Base-by-base conservation (phyloP, 2,113 vertebrate species). In the Sciurus niger region DNA sequence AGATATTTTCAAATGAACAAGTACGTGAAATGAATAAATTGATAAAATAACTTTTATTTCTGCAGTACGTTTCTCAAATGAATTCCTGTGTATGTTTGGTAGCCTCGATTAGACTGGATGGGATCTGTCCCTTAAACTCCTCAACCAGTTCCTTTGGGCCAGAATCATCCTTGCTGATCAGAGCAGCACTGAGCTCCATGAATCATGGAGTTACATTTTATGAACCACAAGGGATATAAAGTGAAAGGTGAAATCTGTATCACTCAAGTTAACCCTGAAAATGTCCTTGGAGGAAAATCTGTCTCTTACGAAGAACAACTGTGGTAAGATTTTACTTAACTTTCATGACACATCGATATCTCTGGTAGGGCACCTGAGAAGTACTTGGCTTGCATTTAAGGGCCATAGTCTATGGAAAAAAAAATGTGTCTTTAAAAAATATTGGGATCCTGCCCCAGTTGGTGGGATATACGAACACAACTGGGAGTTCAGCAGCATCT, bases 401-500 rank as follows among this genome's bases (percentile, higher is more conserved):
- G 72, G n/a, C 60, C 37, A 46, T 43, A 6, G n/a, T 48, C 37
- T 43, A 40, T 11, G 72, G 72, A 32, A 87, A 51, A 37, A 32
- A 67, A 32, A 68, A 16, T 6, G 3, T 13, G 10, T 65, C 80
- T 86, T 65, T 60, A 51, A 43, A 51, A 43, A 43, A 24, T 24
- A 79, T 51, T 6, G 76, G 72, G 60, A 30, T 58, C 6, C 37
- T 16, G 11, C 4, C 18, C 53, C 17, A 1, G 67, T 63, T 40
- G 10, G 13, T 28, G 77, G 60, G 18, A 28, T 24, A 40, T 11
- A 4, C 63, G 87, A 84, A 30, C 1, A 24, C 10, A 34, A 2
- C 12, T 2, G 1, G 4, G 43, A 67, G 8, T 4, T 1, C 40
- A 46, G 48, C 11, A 9, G n/a, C 25, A 7, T n/a, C 37, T 6